Evolutionary conservation across 2,113 vertebrate genomes (phyloP), one percentile per base, ranked within the genome.

Genomic region (Phodopus roborovskii): DNA sequence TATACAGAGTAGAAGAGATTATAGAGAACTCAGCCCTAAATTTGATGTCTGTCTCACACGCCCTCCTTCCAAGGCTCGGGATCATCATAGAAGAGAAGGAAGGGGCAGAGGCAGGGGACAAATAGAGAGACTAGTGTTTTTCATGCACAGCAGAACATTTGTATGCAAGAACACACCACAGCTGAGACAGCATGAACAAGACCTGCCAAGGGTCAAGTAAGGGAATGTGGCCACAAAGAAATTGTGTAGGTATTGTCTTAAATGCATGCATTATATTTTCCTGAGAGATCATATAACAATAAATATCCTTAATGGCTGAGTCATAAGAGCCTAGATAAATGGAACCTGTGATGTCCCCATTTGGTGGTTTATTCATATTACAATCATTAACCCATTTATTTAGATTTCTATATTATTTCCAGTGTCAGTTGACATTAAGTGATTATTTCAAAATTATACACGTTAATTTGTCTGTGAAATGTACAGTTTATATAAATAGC

Each of bases 401-500:
- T 84, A 83, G 13, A 83, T 28, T 60, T 84, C 19, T 68, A 36
- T 36, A 45, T 75, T 84, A 93, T 16, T n/a, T 93, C 62, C 19
- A 78, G 3, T 66, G 39, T 64, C 3, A 1, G 26, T 84, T 79
- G 42, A 75, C 50, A 28, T 8, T 33, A 91, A 42, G 81, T 92
- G 20, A 81, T 86, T 79, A 78, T 93, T 90, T 92, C 20, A 93
- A 78, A 96, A 82, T 36, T 70, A 91, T 48, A 8, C 83, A 48
- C 50, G 70, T n/a, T 74, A 88, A 91, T 39, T 93, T 92, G 30
- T 77, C 2, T 66, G 20, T 90, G 24, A 33, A 4, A 13, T 62
- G 4, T 36, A 5, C 81, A 39, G 19, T 92, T 66, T 93, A 45
- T 0, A 66, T 95, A 95, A 95, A 90, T 42, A 87, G 4, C 3